phyloP scores from a whole-genome alignment of 2,113 vertebrate species.

The Rhegmatorhina hoffmannsi region DNA sequence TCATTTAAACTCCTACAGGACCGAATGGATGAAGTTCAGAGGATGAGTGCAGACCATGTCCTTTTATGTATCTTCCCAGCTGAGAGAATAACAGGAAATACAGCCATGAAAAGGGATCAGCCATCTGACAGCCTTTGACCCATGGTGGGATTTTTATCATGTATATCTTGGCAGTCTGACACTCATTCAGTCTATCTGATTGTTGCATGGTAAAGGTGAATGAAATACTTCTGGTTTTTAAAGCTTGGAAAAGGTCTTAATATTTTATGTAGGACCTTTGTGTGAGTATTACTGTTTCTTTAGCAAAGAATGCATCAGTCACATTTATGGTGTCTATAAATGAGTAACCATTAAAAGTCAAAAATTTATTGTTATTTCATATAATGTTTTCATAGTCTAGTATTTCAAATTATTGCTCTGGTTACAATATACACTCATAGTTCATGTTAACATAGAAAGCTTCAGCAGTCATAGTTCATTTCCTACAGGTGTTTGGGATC shows the following conservation, averaged over 20 bases:
- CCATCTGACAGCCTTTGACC: not conserved
- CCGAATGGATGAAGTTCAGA: not conserved
- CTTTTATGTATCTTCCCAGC: not conserved
- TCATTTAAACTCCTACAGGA: not conserved
- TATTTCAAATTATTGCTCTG: not conserved
- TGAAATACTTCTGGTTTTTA: not conserved
- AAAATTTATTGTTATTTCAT: not conserved
- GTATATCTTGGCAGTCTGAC: not conserved
- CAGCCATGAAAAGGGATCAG: not conserved
- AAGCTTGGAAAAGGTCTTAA: not conserved
- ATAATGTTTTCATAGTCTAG: not conserved
- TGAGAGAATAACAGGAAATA: not conserved
- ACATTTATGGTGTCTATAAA: not conserved
- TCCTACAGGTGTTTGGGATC: not conserved
- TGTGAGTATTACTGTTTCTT: not conserved
- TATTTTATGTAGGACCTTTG: not conserved
- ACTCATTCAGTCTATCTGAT: not conserved
- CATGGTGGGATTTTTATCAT: not conserved
- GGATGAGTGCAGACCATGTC: not conserved
- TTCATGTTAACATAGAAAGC: not conserved
- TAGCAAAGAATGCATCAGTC: not conserved
- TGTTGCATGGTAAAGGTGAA: not conserved
- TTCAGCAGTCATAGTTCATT: not conserved
- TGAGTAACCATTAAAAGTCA: not conserved
- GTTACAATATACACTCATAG: not conserved